Base-by-base conservation (phyloP, 2,888 invertebrate genomes). In the Blera fallax region DNA sequence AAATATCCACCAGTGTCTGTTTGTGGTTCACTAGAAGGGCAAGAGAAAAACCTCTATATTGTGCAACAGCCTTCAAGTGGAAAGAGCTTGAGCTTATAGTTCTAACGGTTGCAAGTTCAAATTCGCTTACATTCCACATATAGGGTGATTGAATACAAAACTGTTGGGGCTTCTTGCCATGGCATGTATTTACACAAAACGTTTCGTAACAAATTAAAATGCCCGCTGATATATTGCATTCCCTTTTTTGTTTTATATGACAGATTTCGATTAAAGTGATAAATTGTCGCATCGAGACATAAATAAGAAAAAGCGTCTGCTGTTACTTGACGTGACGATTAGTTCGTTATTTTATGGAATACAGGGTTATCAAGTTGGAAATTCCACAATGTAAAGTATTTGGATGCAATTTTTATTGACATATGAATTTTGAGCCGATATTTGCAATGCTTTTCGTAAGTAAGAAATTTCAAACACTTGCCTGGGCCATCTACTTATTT, bases 161-260 rank as follows among this genome's bases (percentile, higher is more conserved):
- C 14, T 58, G 24, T n/a, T 72, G 54, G 45, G 72, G 79, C 64
- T 79, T 79, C 56, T 27, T 54, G 27, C 21, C 56, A 72, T 79
- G 48, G 34, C 56, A 29, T 16, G 56, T 69, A 45, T 70, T 21
- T 16, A 18, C 37, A 76, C 21, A n/a, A 64, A 45, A 56, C 18
- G 29, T 24, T 69, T 56, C 32, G 27, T 40, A 60, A 56, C n/a
- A 37, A 54, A 6, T 16, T 50, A 11, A 69, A 48, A 32, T 60
- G 58, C 29, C 43, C 14, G 76, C 70, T 56, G 48, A 43, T 58
- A 34, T 37, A 37, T 65, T 69, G 52, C n/a, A 21, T 70, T 69
- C 27, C 56, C 50, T 60, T 73, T 18, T 73, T 5, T n/a, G 60
- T 37, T n/a, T 48, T 16, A 16, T 48, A 32, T 65, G 65, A 40